Evolutionary conservation across 1,140 invertebrate genomes (phyloP), one percentile per base, ranked within the genome.

Genomic region (Drosophila pseudoananassae): DNA sequence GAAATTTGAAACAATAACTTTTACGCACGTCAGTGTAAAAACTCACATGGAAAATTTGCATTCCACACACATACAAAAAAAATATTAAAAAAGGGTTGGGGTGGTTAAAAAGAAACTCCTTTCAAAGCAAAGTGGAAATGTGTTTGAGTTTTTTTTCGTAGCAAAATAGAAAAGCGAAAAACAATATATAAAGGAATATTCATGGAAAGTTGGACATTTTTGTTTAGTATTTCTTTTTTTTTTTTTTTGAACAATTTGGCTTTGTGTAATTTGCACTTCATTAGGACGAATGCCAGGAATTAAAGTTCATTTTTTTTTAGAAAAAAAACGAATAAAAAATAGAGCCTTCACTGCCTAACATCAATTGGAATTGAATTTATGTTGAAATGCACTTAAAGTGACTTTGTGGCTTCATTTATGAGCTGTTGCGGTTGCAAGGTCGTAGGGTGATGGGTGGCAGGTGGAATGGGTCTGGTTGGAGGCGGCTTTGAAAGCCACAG

Each of bases 211-310:
- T 60, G 66, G 38, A 12, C 33, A 52, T 52, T 84, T 84, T 76
- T 66, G 68, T 63, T 78, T 71, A 58, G 52, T 51, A 38, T 61
- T 27, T 27, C 25, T 27, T 6, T 27, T 4, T 4, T 27, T 83
- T 83, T 60, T 60, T 57, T 33, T 74, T 74, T 57, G 74, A 68
- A 58, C 80, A 75, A 72, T 80, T 75, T 81, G 68, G 78, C 81
- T 87, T 85, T 85, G 82, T 85, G 83, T 87, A 85, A 87, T 85
- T 85, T 85, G 78, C 78, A 82, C 81, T 85, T 81, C 74, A 84
- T 84, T 78, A 87, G 72, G 52, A 53, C 25, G n/a, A 50, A 63
- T 49, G 52, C n/a, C 1, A 74, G 43, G 54, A 70, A 59, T 71
- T 59, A 59, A 71, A 71, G 53, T 71, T 15, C 1, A 17, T 43